Conservation (phyloP, 2,113 vertebrate species). For the Anarhynchus alexandrinus region DNA sequence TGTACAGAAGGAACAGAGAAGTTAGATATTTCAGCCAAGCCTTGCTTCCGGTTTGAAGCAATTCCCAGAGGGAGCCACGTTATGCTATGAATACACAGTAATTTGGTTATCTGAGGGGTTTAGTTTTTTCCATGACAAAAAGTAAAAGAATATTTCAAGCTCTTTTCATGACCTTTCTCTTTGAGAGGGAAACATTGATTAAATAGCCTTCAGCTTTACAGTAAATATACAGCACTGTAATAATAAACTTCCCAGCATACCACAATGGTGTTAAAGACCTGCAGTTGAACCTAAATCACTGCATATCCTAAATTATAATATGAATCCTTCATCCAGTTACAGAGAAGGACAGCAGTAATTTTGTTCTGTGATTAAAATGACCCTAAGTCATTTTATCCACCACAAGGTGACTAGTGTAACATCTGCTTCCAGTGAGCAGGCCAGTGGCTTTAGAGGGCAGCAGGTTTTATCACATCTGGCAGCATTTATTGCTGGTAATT, state of each 20-base stretch:
- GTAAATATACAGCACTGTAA: background rate
- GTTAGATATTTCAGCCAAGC: background rate
- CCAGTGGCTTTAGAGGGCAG: background rate
- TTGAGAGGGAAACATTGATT: background rate
- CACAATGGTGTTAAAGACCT: background rate
- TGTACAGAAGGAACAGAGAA: background rate
- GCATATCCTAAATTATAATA: background rate
- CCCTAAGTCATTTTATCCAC: background rate
- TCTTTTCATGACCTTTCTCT: background rate
- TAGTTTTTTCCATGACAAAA: background rate
- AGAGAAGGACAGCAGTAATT: background rate
- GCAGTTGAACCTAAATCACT: background rate
- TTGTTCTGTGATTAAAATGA: conserved; percentile 12
- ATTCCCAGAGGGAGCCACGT: background rate
- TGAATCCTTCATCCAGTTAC: background rate
- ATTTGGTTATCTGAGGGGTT: background rate
- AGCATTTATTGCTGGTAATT: background rate
- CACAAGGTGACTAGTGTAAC: background rate
- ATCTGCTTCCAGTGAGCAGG: background rate
- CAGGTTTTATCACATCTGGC: background rate
- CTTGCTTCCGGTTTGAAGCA: background rate
- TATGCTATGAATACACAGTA: background rate
- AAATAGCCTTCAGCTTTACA: background rate
- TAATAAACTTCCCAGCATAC: background rate
- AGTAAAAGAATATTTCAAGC: background rate